These are phyloP conservation scores for Daktulosphaira vitifoliae DNA, from an alignment of 1,140 invertebrate genomes.

Conservation along the genomic window DNA sequence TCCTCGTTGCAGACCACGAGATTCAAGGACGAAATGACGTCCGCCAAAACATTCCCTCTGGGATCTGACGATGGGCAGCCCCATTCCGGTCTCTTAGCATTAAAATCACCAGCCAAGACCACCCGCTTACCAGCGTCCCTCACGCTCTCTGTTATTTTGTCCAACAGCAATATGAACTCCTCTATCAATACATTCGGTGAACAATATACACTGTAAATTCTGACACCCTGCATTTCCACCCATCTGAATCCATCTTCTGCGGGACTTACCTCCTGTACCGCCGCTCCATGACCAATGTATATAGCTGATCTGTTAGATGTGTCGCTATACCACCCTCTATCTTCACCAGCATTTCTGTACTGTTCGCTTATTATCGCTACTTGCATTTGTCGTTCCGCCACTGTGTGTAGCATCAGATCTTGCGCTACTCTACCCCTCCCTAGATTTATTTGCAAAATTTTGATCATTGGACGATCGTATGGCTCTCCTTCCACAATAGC, in stretches of 20 bases:
- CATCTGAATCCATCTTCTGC: not conserved
- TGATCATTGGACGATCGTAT: not conserved
- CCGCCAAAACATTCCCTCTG: not conserved
- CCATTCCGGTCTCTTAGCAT: not conserved
- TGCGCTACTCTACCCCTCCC: not conserved
- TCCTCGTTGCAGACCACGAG: too few species aligned
- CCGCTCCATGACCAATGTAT: not conserved
- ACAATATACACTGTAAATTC: not conserved
- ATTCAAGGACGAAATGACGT: too few species aligned
- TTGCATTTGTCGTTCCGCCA: not conserved
- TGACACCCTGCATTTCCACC: not conserved
- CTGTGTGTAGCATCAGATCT: not conserved
- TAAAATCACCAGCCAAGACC: not conserved
- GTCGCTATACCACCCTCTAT: not conserved
- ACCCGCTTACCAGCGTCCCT: rapidly evolving
- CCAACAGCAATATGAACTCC: too few species aligned
- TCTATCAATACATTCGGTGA: not conserved
- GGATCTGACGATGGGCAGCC: not conserved
- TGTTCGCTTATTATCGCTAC: not conserved
- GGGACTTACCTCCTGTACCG: not conserved
- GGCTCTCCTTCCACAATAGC: not conserved
- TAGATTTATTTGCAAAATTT: not conserved
- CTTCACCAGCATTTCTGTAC: not conserved
- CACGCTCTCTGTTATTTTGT: not conserved
- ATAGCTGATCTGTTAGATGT: not conserved